Conservation (phyloP, 1,140 invertebrate genomes). For the Tetramorium simillimum region DNA sequence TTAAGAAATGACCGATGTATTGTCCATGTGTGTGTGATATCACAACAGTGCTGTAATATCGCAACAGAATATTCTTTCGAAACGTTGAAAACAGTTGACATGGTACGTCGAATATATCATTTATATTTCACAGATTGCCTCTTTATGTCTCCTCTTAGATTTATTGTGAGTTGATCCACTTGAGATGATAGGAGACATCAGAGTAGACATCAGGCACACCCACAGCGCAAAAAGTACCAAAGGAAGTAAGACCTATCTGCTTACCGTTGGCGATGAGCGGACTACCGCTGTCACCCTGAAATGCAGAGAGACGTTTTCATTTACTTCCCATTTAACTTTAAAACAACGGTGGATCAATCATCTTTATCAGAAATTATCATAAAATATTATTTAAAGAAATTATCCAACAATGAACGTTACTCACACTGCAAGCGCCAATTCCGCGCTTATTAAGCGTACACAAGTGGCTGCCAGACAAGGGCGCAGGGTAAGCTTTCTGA, state of each 20-base stretch:
- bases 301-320: conserved; percentile 11
- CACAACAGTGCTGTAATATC: neutral
- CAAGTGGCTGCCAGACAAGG: conserved; percentile 80
- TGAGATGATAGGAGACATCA: too few relatives aligned
- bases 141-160: neutral
- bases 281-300: conserved; percentile 87
- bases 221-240: conserved; percentile 87
- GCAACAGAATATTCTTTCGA: neutral
- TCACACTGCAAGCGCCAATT: conserved; percentile 85
- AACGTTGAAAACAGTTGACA: neutral
- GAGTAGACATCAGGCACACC: conserved; percentile 87
- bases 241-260: conserved; percentile 87
- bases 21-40: neutral
- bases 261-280: conserved; percentile 79
- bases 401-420: conserved; percentile 18
- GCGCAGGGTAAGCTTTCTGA: neutral
- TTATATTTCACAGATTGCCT: neutral
- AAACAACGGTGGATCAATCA: neutral
- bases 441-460: conserved; percentile 85
- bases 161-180: too few relatives aligned
- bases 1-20: neutral
- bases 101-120: neutral
- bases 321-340: neutral
- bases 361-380: too few relatives aligned
- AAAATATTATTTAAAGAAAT: too few relatives aligned